Evolutionary conservation across 1,140 invertebrate genomes (phyloP), one percentile per base, ranked within the genome.

Genomic region (Drosophila hydei): DNA sequence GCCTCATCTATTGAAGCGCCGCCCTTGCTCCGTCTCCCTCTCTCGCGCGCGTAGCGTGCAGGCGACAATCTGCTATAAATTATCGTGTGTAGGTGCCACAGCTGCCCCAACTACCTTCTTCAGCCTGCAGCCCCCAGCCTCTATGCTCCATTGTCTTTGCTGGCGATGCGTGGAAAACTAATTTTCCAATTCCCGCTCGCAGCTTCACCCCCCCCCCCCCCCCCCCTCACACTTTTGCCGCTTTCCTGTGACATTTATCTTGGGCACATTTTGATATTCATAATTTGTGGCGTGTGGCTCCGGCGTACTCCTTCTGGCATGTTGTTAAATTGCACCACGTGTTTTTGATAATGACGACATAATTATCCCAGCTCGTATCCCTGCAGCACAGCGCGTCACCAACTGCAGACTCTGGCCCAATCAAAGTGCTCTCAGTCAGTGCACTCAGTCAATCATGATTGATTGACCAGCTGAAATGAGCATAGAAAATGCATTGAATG

Each of bases 11-110:
- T 74, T 67, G 55, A 59, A 81, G 62, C 40, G 25, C 11, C 23
- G 7, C 51, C 18, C 9, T 9, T 12, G 1, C 33, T n/a, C n/a
- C 7, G 0, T 6, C 7, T 42, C 52, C 6, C 9, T 11, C 38
- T 14, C 19, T 6, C 42, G 30, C 52, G 8, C 11, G 30, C 40
- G 3, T 12, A 2, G 3, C 25, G 14, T 19, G n/a, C 16, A 87
- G 81, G 81, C 81, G 81, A 87, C 83, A 87, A 87, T 87, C 83
- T 87, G 83, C 83, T 88, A 79, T 87, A 87, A 87, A 87, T 87
- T 87, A 87, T 87, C 83, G 65, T 85, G 78, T 87, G 83, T 83
- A 87, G 83, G 83, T 87, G 83, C 83, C 69, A 52, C 14, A 16
- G 38, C 16, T 47, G 21, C 38, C 42, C 23, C 47, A 2, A 2